Conservation (phyloP, 2,113 vertebrate genomes). For the Crotophaga sulcirostris region DNA sequence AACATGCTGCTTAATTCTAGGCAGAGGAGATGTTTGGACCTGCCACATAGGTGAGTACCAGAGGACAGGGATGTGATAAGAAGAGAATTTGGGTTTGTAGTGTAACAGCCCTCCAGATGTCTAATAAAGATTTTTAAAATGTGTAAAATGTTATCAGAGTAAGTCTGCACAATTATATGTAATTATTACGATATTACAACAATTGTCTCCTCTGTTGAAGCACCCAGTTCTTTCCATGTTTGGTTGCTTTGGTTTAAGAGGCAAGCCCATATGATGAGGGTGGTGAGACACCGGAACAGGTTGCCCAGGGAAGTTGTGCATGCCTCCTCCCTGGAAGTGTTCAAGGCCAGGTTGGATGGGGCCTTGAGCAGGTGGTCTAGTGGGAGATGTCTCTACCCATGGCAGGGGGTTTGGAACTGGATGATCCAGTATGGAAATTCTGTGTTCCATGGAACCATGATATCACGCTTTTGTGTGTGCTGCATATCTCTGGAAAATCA, state of each 20-base stretch:
- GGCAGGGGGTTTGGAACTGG: too few relatives aligned
- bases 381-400: too few relatives aligned
- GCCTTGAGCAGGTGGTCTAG: too few relatives aligned
- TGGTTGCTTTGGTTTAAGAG: neutral
- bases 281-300: too few relatives aligned
- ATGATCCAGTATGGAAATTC: neutral
- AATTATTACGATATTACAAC: slow-evolving; percentile 39
- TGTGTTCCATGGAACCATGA: neutral
- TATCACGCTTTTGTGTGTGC: neutral
- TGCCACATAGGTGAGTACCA: too few relatives aligned
- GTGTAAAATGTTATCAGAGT: slow-evolving; percentile 9
- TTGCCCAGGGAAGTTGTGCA: too few relatives aligned
- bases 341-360: too few relatives aligned
- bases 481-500: neutral
- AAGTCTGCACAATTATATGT: slow-evolving; percentile 49
- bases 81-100: neutral
- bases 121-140: slow-evolving; percentile 51
- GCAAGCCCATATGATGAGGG: too few relatives aligned
- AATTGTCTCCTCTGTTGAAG: neutral
- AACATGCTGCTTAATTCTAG: neutral
- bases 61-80: neutral
- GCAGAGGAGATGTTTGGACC: neutral
- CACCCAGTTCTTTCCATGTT: neutral
- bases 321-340: too few relatives aligned
- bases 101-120: slow-evolving; percentile 33